Conservation (phyloP, 2,888 invertebrate genomes). For the Xanthorhoe spadicearia region DNA sequence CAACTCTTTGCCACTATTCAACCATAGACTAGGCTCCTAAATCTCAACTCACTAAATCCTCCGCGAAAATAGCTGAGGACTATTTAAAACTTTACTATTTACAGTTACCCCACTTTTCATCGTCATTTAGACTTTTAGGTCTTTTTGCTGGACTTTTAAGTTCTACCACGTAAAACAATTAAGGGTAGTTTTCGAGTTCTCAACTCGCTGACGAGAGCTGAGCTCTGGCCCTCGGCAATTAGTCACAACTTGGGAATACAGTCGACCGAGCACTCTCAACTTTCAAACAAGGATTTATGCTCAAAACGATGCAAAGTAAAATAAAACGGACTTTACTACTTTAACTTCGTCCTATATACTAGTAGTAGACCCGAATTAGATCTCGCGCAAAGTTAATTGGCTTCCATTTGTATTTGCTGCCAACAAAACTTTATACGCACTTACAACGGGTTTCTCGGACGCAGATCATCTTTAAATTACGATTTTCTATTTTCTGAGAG, state of each 20-base stretch:
- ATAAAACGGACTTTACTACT: not conserved
- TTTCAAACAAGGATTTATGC: constrained; percentile 2
- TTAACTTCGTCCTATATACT: not conserved
- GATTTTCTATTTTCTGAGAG: too few relatives aligned
- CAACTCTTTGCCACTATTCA: too few relatives aligned
- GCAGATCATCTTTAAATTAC: too few relatives aligned
- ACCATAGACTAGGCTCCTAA: too few relatives aligned
- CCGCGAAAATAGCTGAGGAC: not conserved
- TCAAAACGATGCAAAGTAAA: not conserved
- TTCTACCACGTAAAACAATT: constrained; percentile 1
- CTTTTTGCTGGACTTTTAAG: not conserved
- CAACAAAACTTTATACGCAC: too few relatives aligned
- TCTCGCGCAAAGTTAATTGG: too few relatives aligned
- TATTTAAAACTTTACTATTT: not conserved
- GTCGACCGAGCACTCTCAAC: not conserved
- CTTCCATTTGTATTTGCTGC: too few relatives aligned
- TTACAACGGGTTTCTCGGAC: too few relatives aligned
- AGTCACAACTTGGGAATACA: constrained; percentile 2
- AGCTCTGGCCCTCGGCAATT: constrained; percentile 5
- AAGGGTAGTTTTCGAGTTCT: constrained; percentile 2
- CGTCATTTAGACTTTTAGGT: not conserved
- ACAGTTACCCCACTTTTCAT: not conserved
- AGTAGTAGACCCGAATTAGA: too few relatives aligned
- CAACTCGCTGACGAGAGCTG: not conserved
- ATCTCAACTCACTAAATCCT: too few relatives aligned